phyloP scores from a whole-genome alignment of 1,140 invertebrate species.

The Andrena cerasifolii region DNA sequence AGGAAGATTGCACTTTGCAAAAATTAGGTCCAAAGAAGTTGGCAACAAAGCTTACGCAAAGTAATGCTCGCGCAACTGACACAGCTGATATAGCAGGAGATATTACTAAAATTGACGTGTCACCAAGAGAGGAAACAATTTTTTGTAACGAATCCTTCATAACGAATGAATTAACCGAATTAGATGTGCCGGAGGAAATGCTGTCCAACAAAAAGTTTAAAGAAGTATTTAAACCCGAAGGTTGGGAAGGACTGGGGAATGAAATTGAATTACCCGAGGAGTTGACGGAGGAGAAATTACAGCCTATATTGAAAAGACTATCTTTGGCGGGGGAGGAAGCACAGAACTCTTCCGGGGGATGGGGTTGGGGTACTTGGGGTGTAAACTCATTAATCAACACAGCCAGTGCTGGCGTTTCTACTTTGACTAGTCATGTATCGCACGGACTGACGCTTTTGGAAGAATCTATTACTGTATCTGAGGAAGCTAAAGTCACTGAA shows the following conservation, averaged over 20 bases:
- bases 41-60: conserved; percentile 49
- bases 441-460: conserved; percentile 90
- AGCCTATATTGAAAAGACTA: conserved; percentile 67
- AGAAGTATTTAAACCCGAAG: conserved; percentile 77
- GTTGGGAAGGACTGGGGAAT: conserved; percentile 75
- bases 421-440: conserved; percentile 89
- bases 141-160: neutral
- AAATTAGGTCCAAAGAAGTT: conserved; percentile 67
- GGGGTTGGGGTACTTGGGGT: conserved; percentile 87
- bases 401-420: conserved; percentile 88
- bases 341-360: conserved; percentile 68
- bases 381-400: conserved; percentile 88
- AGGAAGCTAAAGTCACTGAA: conserved; percentile 83
- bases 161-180: conserved; percentile 60
- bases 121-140: conserved; percentile 13
- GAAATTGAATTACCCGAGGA: conserved; percentile 72
- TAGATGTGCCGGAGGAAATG: conserved; percentile 76
- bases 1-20: neutral
- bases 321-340: conserved; percentile 47
- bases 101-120: conserved; percentile 33
- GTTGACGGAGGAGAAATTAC: conserved; percentile 67
- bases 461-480: conserved; percentile 88
- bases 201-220: conserved; percentile 79
- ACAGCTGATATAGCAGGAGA: conserved; percentile 48
- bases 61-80: neutral